Percentiles rank a stretch among this genome's conserved stretches.
Evolutionary conservation across 2,113 vertebrate genomes (phyloP).

Genomic region (Pedetes capensis): DNA sequence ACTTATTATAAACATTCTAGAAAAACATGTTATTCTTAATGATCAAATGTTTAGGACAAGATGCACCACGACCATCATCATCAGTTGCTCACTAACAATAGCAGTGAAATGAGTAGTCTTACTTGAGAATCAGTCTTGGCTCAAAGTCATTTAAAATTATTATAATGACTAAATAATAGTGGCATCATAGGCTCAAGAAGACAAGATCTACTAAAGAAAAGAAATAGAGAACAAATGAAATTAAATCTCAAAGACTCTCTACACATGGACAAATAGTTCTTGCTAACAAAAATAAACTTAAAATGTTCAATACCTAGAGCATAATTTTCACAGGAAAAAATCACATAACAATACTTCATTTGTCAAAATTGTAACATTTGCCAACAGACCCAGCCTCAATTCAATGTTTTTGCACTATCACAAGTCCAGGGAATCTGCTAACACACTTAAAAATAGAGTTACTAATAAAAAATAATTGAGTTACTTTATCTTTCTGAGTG

Average conservation of each 20-base stretch:
- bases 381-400: neutral
- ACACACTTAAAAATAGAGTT: neutral
- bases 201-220: neutral
- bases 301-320: neutral
- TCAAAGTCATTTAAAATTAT: neutral
- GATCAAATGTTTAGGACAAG: neutral
- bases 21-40: neutral
- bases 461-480: slow-evolving; percentile 43
- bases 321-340: neutral
- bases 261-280: neutral
- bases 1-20: neutral
- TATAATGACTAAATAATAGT: slow-evolving; percentile 21
- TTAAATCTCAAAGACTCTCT: neutral
- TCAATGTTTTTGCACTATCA: neutral
- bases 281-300: neutral
- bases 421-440: slow-evolving; percentile 6
- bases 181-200: neutral
- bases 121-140: neutral
- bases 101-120: neutral
- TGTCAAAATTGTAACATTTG: neutral
- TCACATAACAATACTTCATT: neutral
- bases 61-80: neutral
- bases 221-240: neutral
- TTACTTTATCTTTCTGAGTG: neutral
- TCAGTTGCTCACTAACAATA: neutral